Conservation (phyloP, 2,888 invertebrate species). For the Lithophane socia region DNA sequence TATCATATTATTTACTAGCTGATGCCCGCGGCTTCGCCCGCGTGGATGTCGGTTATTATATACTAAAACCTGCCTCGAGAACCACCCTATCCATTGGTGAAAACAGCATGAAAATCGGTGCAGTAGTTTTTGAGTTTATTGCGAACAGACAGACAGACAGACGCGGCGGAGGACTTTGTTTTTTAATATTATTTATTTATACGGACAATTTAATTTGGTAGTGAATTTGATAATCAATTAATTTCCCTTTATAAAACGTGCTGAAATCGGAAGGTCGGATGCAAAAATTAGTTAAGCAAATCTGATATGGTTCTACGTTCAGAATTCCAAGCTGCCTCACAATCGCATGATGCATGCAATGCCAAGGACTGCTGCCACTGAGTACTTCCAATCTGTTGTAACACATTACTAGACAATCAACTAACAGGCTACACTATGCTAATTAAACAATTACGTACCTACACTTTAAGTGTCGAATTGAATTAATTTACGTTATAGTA, state of each 20-base stretch:
- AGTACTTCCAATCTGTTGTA: constrained; percentile 34
- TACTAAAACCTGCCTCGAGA: too few species aligned
- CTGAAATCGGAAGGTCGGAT: constrained; percentile 35
- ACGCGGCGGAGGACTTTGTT: too few species aligned
- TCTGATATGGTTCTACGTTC: constrained; percentile 18
- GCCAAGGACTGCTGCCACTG: constrained; percentile 58
- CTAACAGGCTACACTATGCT: constrained; percentile 34
- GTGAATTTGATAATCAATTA: neutral
- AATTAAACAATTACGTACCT: constrained; percentile 59
- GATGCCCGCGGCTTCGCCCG: too few species aligned
- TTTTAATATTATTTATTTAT: too few species aligned
- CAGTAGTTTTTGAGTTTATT: too few species aligned
- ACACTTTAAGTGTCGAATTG: constrained; percentile 42
- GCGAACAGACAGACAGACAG: too few species aligned
- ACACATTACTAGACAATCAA: constrained; percentile 48
- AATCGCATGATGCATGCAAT: constrained; percentile 61
- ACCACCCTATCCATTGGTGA: too few species aligned
- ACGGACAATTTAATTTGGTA: neutral
- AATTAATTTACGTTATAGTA: constrained; percentile 38
- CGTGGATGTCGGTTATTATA: too few species aligned
- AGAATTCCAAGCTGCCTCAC: constrained; percentile 42
- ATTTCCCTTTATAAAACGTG: neutral
- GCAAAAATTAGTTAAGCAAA: constrained; percentile 2
- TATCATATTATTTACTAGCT: too few species aligned
- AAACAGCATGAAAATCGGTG: too few species aligned